These are phyloP conservation scores for Ictidomys tridecemlineatus DNA, from an alignment of 2,113 vertebrate species.

Conservation along the genomic window DNA sequence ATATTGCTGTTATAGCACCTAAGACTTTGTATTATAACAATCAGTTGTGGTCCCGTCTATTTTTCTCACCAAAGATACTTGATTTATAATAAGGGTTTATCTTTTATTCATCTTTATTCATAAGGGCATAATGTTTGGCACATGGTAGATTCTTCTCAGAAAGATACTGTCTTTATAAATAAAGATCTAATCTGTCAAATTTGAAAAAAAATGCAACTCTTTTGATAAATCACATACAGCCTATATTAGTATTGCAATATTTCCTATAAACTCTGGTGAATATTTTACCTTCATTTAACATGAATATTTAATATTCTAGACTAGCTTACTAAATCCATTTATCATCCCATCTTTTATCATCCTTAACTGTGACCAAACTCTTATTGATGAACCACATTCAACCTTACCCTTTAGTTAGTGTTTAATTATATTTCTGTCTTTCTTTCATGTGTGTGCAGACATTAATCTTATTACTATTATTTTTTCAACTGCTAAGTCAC, in stretches of 20 bases:
- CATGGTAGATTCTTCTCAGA: background rate
- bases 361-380: background rate
- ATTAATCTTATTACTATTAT: too few relatives aligned
- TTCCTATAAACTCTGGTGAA: background rate
- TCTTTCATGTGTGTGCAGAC: too few relatives aligned
- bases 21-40: background rate
- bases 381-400: slow-evolving; percentile 22
- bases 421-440: background rate
- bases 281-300: slow-evolving; percentile 13
- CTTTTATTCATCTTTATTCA: background rate
- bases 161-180: background rate
- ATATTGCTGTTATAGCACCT: background rate
- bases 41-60: background rate
- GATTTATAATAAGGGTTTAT: background rate
- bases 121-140: background rate
- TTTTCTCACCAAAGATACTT: background rate
- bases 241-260: background rate
- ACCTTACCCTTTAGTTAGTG: background rate
- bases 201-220: background rate
- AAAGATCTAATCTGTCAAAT: background rate
- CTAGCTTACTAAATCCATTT: background rate
- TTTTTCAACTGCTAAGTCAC: too few relatives aligned
- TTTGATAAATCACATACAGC: background rate
- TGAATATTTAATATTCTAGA: background rate
- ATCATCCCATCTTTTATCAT: background rate